phyloP scores from a whole-genome alignment of 2,888 invertebrate genomes.

The Drosophila leonis region DNA sequence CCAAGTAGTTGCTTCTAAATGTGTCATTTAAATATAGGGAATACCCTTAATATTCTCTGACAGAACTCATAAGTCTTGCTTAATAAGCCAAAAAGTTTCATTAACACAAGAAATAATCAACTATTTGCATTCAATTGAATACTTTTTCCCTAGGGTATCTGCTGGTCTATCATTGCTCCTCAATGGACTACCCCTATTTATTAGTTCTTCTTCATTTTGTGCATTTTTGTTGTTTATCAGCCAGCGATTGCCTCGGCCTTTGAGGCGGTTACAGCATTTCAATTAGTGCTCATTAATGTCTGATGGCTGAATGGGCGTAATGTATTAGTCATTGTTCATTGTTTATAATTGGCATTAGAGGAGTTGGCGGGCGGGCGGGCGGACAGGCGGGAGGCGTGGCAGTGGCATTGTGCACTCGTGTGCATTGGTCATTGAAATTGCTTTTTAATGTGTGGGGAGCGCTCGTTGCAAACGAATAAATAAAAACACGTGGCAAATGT shows the following conservation, averaged over 20 bases:
- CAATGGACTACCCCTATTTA: not conserved
- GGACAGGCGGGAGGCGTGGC: not conserved
- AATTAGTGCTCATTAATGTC: conserved; percentile 73
- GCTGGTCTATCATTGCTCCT: not conserved
- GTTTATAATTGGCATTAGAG: conserved; percentile 66
- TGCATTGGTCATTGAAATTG: conserved; percentile 74
- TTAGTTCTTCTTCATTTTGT: conserved; percentile 9
- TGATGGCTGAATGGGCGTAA: conserved; percentile 5
- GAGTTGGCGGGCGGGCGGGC: not conserved
- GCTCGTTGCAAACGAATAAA: conserved; percentile 57
- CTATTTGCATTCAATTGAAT: not conserved
- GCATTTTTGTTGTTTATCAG: conserved; percentile 44
- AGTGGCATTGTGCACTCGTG: conserved; percentile 61
- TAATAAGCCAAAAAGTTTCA: not conserved
- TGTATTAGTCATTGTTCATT: conserved; percentile 40
- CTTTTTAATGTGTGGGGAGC: conserved; percentile 63
- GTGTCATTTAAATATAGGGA: not conserved
- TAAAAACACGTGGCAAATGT: conserved; percentile 29
- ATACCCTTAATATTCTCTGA: too few relatives aligned
- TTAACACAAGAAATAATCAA: not conserved
- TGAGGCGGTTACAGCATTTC: conserved; percentile 53
- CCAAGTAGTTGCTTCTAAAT: too few relatives aligned
- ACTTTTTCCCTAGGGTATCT: not conserved
- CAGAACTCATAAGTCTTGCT: not conserved
- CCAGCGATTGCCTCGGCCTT: conserved; percentile 38